Base-by-base conservation (phyloP, 2,113 vertebrate species). In the Shinisaurus crocodilurus region DNA sequence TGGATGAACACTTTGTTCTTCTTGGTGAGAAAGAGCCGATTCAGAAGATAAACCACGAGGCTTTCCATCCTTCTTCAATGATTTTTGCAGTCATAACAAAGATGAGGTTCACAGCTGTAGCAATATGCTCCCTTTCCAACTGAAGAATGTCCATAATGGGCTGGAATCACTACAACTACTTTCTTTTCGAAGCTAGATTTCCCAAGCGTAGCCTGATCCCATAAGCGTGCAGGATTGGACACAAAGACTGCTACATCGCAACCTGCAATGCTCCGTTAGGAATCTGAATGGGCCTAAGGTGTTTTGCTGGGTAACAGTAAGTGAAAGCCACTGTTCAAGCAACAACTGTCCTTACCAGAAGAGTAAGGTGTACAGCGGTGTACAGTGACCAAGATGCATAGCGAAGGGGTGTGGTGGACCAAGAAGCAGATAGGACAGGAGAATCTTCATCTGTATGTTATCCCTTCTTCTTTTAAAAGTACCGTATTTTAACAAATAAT, bases 181-280 rank as follows among this genome's bases (percentile, higher is more conserved):
- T 20, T 69, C 37, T 0, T 1, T 37, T 0, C 0, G 0, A 48
- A 12, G 13, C 82, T 0, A 0, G 0, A 1, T 34, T 74, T 89
- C n/a, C 70, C n/a, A 37, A 0, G 1, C 0, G 0, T 0, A 0
- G 8, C 16, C 29, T 70, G 37, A 72, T 70, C 27, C 23, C 67
- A 32, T 57, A 27, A 50, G 32, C 48, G 27, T 8, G 20, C 80
- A 82, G 34, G 80, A 34, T 32, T 57, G 45, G 32, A 48, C 25
- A 23, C 32, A 85, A 57, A 34, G 83, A 50, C 63, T 32, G 43
- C 20, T 50, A 34, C 67, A 70, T 50, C 67, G 12, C 29, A 85
- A 48, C 15, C 12, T 45, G 40, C 63, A 29, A 27, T 50, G 10
- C 29, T 82, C 32, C 48, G 18, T 54, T 48, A 81, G 34, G 54